phyloP scores from a whole-genome alignment of 2,888 invertebrate species.

The Merodon equestris region DNA sequence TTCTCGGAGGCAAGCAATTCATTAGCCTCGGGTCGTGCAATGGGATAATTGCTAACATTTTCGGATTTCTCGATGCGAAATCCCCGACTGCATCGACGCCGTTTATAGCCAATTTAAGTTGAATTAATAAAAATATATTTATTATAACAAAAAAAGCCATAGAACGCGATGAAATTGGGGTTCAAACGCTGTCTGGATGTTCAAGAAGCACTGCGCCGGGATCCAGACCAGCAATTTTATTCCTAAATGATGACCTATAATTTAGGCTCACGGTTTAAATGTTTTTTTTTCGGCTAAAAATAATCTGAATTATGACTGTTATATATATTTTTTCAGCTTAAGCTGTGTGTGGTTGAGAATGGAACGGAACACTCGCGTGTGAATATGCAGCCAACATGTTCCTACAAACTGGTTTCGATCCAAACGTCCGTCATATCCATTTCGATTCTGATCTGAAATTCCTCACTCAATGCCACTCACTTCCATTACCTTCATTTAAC shows the following conservation, averaged over 20 bases:
- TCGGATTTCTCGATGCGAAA: constrained; percentile 2
- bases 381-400: no score
- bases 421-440: no score
- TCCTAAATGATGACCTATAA: constrained; percentile 62
- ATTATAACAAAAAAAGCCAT: constrained; percentile 17
- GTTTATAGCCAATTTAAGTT: constrained; percentile 64
- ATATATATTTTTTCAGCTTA: no score
- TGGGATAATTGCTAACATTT: constrained; percentile 56
- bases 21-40: constrained; percentile 36
- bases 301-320: constrained; percentile 43
- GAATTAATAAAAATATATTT: constrained; percentile 58
- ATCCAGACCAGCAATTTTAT: constrained; percentile 49
- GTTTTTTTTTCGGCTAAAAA: constrained; percentile 28
- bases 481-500: no score
- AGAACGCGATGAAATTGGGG: constrained; percentile 24
- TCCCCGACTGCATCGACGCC: constrained; percentile 50
- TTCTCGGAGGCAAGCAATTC: background rate
- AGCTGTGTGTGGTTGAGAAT: no score
- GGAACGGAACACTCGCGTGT: no score
- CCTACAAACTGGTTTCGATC: no score
- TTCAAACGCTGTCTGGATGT: constrained; percentile 21
- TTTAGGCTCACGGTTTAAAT: constrained; percentile 44
- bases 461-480: no score
- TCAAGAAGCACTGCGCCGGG: background rate
- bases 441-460: no score